phyloP scores from a whole-genome alignment of 2,113 vertebrate species.

The Dascyllus trimaculatus region DNA sequence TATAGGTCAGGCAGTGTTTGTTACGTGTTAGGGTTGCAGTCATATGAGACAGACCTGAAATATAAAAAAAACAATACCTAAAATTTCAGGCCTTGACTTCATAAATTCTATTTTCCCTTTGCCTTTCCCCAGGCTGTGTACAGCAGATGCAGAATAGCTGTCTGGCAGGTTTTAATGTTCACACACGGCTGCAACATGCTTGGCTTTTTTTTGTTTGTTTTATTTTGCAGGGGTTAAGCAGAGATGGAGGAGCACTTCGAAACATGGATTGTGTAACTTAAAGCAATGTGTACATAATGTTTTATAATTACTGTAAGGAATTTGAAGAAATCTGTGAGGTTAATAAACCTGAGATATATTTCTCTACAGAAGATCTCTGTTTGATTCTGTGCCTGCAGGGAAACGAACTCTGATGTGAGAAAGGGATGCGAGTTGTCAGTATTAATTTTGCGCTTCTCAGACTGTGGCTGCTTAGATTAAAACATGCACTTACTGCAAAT shows the following conservation, averaged over 20 bases:
- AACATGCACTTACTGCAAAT: too few species aligned
- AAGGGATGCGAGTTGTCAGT: neutral
- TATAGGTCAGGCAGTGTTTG: too few species aligned
- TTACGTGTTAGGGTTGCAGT: neutral
- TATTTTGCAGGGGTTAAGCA: slow-evolving; percentile 31
- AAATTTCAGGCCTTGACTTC: neutral
- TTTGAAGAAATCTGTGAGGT: slow-evolving; percentile 58
- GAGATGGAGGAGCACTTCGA: slow-evolving; percentile 51
- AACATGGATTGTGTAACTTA: slow-evolving; percentile 58
- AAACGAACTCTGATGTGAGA: neutral
- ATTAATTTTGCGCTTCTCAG: neutral
- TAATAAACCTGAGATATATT: slow-evolving; percentile 82
- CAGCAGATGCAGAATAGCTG: neutral
- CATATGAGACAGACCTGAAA: neutral
- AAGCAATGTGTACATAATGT: slow-evolving; percentile 76
- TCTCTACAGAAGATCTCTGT: slow-evolving; percentile 74
- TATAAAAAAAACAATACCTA: neutral
- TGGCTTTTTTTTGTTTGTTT: slow-evolving; percentile 21
- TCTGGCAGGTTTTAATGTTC: slow-evolving; percentile 12
- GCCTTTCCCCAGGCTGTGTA: neutral
- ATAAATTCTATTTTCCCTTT: slow-evolving; percentile 1
- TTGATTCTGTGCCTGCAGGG: slow-evolving; percentile 9
- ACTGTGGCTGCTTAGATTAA: neutral
- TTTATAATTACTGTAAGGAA: slow-evolving; percentile 74
- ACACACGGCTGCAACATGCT: neutral